Evolutionary conservation across 2,888 invertebrate species (phyloP), one percentile per base, ranked within the genome.

Genomic region (Julus scanicus): DNA sequence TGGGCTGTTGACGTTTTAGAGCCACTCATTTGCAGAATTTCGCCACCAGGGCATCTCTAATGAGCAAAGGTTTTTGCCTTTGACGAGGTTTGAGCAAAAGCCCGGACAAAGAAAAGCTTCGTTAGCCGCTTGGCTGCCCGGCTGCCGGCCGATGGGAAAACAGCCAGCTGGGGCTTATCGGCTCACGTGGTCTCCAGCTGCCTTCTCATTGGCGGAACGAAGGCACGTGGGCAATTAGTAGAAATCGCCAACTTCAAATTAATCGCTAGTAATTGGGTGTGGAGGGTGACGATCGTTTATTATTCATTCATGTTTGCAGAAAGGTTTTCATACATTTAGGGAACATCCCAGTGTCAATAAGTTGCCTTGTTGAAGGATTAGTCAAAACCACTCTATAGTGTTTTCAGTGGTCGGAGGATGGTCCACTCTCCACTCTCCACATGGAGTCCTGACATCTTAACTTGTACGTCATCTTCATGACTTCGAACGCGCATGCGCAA

Each of bases 71-170:
- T 44, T n/a, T 44, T 85, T 44, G 40, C 13, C 40, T 85, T 44
- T 85, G 85, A 85, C 85, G 29, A 44, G 85, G 37, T 0, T 80
- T 80, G 80, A 80, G 80, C 80, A 80, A 80, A 85, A 85, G 29
- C 85, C 44, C 85, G 13, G 29, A 39, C 85, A 44, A 85, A 44
- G 49, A 49, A 29, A 85, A 44, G 48, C 85, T 85, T 85, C 85
- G 29, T 85, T 85, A 85, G 20, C 49, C 85, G 85, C 85, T 85
- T 85, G 44, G 20, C 49, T 49, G 85, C 85, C 20, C 5, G 85
- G 84, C 84, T 84, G 84, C 39, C 39, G n/a, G 13, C 13, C 44
- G 44, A 85, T 85, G 85, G 49, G 85, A 85, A 85, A 85, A 44
- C 20, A 39, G 49, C 85, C 44, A 85, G 85, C 85, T 85, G 85